Conservation (phyloP, 2,888 invertebrate species). For the Epistrophe grossulariae region DNA sequence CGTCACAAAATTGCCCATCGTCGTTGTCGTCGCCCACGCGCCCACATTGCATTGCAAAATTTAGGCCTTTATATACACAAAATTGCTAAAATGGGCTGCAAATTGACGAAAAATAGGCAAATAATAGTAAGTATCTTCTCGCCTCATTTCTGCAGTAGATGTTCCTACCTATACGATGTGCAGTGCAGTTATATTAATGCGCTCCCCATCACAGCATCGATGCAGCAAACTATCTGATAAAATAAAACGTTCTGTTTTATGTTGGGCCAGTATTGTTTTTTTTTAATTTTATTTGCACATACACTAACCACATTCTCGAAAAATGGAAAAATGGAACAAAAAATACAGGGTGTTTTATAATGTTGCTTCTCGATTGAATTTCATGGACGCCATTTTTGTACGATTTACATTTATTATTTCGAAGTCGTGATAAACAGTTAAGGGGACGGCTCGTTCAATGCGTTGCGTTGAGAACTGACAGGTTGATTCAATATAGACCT, state of each 20-base stretch:
- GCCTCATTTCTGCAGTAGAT: slow-evolving; percentile 28
- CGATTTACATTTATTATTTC: too few species aligned
- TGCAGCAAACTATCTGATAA: slow-evolving; percentile 63
- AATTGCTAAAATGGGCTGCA: slow-evolving; percentile 26
- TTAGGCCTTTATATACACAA: slow-evolving; percentile 34
- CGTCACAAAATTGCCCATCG: slow-evolving; percentile 15
- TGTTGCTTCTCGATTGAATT: neutral
- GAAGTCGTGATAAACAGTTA: too few species aligned
- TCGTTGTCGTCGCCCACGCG: slow-evolving; percentile 16
- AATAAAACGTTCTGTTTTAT: slow-evolving; percentile 55
- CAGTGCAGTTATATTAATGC: slow-evolving; percentile 62
- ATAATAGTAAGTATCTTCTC: slow-evolving; percentile 29
- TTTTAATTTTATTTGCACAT: slow-evolving; percentile 13
- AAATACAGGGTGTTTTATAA: neutral
- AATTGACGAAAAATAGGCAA: slow-evolving; percentile 52
- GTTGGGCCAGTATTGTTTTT: slow-evolving; percentile 17
- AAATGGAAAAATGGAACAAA: slow-evolving; percentile 13
- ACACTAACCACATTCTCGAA: slow-evolving; percentile 17
- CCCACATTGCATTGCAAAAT: slow-evolving; percentile 59
- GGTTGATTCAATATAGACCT: too few species aligned
- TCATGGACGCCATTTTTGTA: neutral
- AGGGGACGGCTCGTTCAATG: too few species aligned
- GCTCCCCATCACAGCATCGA: slow-evolving; percentile 51
- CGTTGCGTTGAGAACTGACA: too few species aligned
- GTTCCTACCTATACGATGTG: neutral